Base-by-base conservation (phyloP, 2,888 invertebrate genomes). In the Serrognathus titanus region DNA sequence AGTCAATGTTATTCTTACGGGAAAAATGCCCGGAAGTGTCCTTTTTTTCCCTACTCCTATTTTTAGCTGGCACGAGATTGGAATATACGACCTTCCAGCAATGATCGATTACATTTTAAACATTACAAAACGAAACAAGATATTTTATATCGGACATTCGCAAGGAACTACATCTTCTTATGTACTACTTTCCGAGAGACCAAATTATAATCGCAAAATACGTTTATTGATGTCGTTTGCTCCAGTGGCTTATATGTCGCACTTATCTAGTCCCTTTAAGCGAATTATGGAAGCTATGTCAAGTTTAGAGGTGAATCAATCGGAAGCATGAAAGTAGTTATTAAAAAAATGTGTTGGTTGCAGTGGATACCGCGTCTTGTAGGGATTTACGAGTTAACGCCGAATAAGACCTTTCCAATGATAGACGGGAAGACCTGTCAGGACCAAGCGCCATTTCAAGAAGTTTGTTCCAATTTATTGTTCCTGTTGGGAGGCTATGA, bases 131-230 rank as follows among this genome's bases (percentile, higher is more conserved):
- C 78, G 81, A 24, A 61, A 81, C 1, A 78, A 85, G 46, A 66
- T 94, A 0, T 86, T 87, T 66, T 93, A 91, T 70, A 76, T 91
- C 1, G 94, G 93, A 0, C 91, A 92, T 71, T 93, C 92, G 0
- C 85, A 86, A 73, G 93, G 92, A 2, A 85, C 86, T 0, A 86
- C 87, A 0, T 69, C 79, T 1, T 87, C 87, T 69, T 88, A 83
- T 68, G 85, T 87, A 0, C 81, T 88, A 84, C 79, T 79, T n/a
- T 82, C 85, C 1, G 78, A 84, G 51, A 75, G 78, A 12, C 86
- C 88, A 0, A 82, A 83, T 45, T 88, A 87, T 64, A 87, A 87
- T 68, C 68, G 77, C 0, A 88, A 87, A 72, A 81, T 90, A 3
- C 79, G 80, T 48, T 78, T 83, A 0, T 85, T 85, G 83, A 82